Percentiles rank a stretch among this genome's conserved stretches.
phyloP scores from a whole-genome alignment of 2,888 invertebrate genomes.

The Tillus elongatus region DNA sequence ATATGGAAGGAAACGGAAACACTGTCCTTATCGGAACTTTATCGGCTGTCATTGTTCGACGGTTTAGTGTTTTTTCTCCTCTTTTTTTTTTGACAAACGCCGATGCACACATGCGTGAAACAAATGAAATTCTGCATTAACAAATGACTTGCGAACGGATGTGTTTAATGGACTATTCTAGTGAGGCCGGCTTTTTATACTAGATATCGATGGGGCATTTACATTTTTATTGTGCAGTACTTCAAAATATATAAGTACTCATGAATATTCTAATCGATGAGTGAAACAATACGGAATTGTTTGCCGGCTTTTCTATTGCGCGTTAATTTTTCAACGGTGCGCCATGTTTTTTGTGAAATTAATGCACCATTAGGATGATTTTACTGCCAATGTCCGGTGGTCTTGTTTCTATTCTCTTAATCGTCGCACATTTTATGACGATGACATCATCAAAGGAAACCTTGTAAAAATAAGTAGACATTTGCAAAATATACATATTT shows the following conservation, averaged over 20 bases:
- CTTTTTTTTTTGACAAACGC: constrained; percentile 32
- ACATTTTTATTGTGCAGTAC: constrained; percentile 26
- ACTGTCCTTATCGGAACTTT: constrained; percentile 34
- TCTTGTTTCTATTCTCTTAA: too few relatives aligned
- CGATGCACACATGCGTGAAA: constrained; percentile 38
- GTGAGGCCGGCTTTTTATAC: constrained; percentile 20
- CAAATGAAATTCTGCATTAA: constrained; percentile 39
- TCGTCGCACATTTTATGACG: too few relatives aligned
- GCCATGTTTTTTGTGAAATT: too few relatives aligned
- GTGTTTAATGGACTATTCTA: constrained; percentile 37
- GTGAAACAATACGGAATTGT: too few relatives aligned
- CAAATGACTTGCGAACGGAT: constrained; percentile 38
- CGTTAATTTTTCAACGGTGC: too few relatives aligned
- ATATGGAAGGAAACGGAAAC: constrained; percentile 33
- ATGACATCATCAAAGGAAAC: too few relatives aligned
- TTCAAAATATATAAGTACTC: constrained; percentile 19
- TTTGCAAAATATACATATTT: too few relatives aligned
- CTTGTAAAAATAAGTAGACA: too few relatives aligned
- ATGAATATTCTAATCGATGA: constrained; percentile 20
- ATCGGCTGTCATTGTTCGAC: constrained; percentile 35
- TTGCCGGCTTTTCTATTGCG: too few relatives aligned
- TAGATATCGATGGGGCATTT: constrained; percentile 27
- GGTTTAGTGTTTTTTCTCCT: too few relatives aligned
- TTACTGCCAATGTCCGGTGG: too few relatives aligned
- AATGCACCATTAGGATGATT: too few relatives aligned